Base-by-base conservation (phyloP, 2,113 vertebrate genomes). In the Grammomys surdaster region DNA sequence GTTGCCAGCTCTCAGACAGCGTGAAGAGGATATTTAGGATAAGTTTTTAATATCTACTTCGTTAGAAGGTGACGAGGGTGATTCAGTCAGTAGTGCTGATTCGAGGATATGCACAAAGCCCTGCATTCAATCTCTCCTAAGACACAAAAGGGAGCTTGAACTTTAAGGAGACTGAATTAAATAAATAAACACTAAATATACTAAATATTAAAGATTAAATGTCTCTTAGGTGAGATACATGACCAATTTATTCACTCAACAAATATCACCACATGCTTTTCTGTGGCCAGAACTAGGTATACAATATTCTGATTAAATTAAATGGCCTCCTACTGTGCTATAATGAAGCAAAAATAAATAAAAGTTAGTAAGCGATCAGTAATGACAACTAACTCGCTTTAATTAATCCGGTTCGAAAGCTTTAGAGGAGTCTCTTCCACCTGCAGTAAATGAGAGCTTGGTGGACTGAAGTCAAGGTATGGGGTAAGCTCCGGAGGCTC, bases 291-390 rank as follows among this genome's bases (percentile, higher is more conserved):
- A 28, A 88, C 40, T 54, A 75, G 28, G 63, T 75, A 48, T 81
- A 48, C 28, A 72, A 75, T n/a, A 90, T 84, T 88, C 56, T 93
- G 28, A 94, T 87, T 77, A 94, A 84, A 82, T 93, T 90, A 95
- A 85, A 54, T 46, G 51, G 56, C 26, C 67, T 90, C 92, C 85
- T 96, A 75, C 76, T 76, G 88, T 73, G 95, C 60, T 78, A 92
- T 78, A 92, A 85, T 43, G 77, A 96, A 96, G 72, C 85, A 96
- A 97, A 97, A 96, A 94, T 84, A 96, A 97, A 91, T 86, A 96
- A 95, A 90, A 97, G 65, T 77, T 75, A 91, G 90, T 95, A 94
- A 97, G 88, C 19, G 12, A 95, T 90, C 67, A 89, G 40, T 95
- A 95, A 95, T 94, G 97, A 87, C 88, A 95, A 81, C 75, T 85